Percentiles rank a stretch among this genome's conserved stretches.
These are phyloP conservation scores for Scleropages formosus DNA, from an alignment of 2,797 vertebrate species.

Conservation along the genomic window DNA sequence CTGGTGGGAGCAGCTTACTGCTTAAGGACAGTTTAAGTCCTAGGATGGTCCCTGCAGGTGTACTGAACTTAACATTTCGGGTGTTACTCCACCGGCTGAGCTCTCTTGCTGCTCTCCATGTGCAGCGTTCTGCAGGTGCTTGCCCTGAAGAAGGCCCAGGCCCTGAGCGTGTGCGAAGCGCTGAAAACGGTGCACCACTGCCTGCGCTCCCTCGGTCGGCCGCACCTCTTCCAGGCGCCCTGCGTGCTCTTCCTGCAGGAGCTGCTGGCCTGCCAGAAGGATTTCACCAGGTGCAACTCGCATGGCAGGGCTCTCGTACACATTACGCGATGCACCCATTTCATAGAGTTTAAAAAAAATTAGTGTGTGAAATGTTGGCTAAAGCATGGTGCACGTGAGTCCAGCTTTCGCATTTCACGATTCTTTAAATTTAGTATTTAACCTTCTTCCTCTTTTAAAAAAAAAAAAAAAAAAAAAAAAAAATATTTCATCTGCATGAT, in stretches of 20 bases:
- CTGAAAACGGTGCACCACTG: conserved; percentile 82
- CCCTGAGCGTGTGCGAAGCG: conserved; percentile 79
- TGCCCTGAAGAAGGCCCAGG: conserved; percentile 85
- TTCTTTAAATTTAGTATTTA: no score
- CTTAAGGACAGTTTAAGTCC: no score
- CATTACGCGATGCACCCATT: neutral
- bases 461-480: no score
- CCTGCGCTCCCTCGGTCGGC: conserved; percentile 79
- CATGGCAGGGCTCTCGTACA: neutral
- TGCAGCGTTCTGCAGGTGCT: conserved; percentile 87
- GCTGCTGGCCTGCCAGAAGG: conserved; percentile 91
- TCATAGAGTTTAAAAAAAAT: no score
- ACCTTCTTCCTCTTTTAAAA: no score
- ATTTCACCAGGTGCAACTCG: conserved; percentile 82
- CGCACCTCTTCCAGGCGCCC: conserved; percentile 88
- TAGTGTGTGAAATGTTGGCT: neutral
- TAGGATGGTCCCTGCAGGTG: no score
- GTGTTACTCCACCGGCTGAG: neutral
- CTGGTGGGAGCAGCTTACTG: no score
- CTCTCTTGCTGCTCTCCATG: conserved; percentile 16
- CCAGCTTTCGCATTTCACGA: no score
- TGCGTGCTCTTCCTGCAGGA: conserved; percentile 92
- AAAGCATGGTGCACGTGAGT: no score
- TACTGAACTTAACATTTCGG: no score
- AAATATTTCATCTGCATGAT: no score